Percentiles rank a stretch among this genome's conserved stretches.
phyloP scores from a whole-genome alignment of 30 jellyfish, hydroid and myxozoan genomes.

The Aurelia sp. region DNA sequence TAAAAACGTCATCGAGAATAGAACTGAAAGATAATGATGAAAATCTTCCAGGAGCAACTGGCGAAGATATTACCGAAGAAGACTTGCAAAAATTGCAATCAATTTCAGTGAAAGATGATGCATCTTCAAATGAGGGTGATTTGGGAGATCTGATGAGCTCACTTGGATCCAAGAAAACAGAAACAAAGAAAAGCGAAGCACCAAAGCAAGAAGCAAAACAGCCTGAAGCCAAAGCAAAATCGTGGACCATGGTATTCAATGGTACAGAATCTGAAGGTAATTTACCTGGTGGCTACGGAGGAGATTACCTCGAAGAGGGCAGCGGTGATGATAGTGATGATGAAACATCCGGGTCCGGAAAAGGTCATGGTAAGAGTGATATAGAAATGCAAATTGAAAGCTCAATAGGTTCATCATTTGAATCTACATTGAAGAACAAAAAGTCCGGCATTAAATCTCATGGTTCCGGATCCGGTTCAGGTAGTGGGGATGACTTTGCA shows the following conservation, averaged over 20 bases:
- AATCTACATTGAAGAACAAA: constrained; percentile 77
- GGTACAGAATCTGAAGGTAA: constrained; percentile 77
- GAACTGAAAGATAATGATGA: constrained; percentile 70
- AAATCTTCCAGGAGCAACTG: constrained; percentile 79
- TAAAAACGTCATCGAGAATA: constrained; percentile 69
- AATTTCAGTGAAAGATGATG: constrained; percentile 60
- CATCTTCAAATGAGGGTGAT: constrained; percentile 58
- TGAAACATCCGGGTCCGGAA: constrained; percentile 67
- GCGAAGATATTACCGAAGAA: constrained; percentile 80
- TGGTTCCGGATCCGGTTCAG: constrained; percentile 89
- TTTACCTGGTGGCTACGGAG: constrained; percentile 97
- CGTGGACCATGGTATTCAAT: constrained; percentile 85
- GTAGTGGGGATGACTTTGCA: constrained; percentile 69
- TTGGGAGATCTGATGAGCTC: constrained; percentile 78
- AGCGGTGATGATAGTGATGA: constrained; percentile 60
- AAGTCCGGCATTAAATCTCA: constrained; percentile 35
- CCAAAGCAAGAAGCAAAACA: constrained; percentile 20
- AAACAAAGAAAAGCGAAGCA: constrained; percentile 50
- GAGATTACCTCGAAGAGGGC: constrained; percentile 65
- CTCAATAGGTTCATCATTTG: constrained; percentile 95
- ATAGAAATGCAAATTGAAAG: constrained; percentile 96
- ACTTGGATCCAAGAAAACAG: constrained; percentile 38
- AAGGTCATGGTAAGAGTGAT: constrained; percentile 67
- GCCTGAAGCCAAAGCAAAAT: constrained; percentile 54
- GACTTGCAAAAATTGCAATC: constrained; percentile 80